Conservation (phyloP, 2,797 vertebrate species). For the Peromyscus eremicus region DNA sequence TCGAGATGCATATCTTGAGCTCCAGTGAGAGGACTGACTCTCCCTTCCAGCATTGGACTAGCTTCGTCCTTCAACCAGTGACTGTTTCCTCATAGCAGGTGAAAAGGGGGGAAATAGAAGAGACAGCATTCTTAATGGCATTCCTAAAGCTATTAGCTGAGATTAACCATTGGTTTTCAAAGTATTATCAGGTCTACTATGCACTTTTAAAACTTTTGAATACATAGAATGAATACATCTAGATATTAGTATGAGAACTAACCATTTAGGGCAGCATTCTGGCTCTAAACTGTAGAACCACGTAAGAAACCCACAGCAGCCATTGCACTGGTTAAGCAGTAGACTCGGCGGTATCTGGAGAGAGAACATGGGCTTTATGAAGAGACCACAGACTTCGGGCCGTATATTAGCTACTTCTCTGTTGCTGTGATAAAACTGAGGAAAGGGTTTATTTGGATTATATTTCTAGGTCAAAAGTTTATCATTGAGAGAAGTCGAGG, state of each 20-base stretch:
- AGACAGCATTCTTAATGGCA: background rate
- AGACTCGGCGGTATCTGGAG: background rate
- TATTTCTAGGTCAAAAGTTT: background rate
- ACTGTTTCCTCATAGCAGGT: background rate
- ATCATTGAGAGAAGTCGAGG: background rate
- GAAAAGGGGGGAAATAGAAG: background rate
- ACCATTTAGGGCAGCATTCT: background rate
- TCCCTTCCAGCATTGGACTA: background rate
- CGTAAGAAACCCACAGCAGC: background rate
- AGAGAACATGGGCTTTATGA: background rate
- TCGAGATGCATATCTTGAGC: constrained; percentile 33
- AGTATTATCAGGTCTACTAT: background rate
- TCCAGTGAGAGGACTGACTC: background rate
- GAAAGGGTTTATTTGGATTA: background rate
- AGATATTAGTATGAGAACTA: background rate
- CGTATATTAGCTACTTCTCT: background rate
- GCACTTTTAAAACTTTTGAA: constrained; percentile 12
- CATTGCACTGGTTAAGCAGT: background rate
- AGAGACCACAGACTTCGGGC: background rate
- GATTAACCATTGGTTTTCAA: constrained; percentile 32
- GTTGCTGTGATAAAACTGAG: background rate
- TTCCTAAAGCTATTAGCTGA: constrained; percentile 46
- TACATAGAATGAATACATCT: background rate
- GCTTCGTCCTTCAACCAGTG: background rate
- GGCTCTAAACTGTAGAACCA: background rate